Evolutionary conservation across 2,888 invertebrate species (phyloP), one percentile per base, ranked within the genome.

Genomic region (Uloborus plumipes): DNA sequence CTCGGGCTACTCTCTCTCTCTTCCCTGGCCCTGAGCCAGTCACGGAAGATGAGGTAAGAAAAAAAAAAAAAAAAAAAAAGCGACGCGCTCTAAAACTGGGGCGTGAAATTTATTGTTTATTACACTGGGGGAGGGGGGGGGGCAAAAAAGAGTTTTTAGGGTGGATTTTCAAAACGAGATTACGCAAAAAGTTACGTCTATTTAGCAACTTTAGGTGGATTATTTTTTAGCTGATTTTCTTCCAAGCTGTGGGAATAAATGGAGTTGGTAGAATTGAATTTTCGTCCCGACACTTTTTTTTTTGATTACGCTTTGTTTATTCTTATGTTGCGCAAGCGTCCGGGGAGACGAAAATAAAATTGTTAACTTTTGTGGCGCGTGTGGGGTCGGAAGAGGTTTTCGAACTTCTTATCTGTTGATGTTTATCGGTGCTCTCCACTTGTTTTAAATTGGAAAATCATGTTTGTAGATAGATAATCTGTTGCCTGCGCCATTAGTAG

Each of bases 41-140:
- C 61, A 71, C 15, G 2, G 47, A 11, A 11, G 20, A 4, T 3
- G 4, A 26, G 26, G 26, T 26, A 26, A 66, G n/a, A n/a, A n/a
- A n/a, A n/a, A n/a, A 47, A 50, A 66, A 20, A 20, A 49, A 47
- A 50, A 66, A 20, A 47, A 50, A 66, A 20, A 20, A 49, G 47
- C 31, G 61, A 61, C 50, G 50, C 49, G 7, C 50, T 58, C 9
- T 47, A 26, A 31, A 53, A 22, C 69, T 49, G 50, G 39, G 18
- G 62, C 73, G 26, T 20, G 16, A 49, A 58, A 67, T 75, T 66
- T 75, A 66, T 75, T 75, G 75, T 66, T 66, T 59, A 62, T 39
- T 51, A 39, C 39, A 39, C 11, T 9, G 9, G 39, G 3, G 39
- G 2, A 26, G 26, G 39, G 39, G 39, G 39, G 39, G 11, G 39